These are phyloP conservation scores for Lagenorhynchus albirostris DNA, from an alignment of 2,113 vertebrate genomes.

Conservation along the genomic window DNA sequence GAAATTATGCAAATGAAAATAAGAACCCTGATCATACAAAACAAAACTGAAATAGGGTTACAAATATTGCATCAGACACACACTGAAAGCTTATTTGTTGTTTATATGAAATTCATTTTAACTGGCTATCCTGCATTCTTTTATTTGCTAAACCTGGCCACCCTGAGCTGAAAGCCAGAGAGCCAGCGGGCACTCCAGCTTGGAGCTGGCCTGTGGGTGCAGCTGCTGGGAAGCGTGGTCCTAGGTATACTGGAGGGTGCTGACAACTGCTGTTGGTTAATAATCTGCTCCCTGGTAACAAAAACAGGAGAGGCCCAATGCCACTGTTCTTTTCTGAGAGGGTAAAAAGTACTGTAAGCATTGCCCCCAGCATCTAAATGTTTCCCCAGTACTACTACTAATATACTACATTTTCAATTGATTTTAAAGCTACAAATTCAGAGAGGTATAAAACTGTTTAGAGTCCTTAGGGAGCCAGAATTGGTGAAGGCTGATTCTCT, in stretches of 20 bases:
- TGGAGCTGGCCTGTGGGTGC: background rate
- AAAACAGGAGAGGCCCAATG: background rate
- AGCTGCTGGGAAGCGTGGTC: background rate
- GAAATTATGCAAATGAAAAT: constrained; percentile 27
- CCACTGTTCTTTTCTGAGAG: background rate
- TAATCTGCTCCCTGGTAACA: background rate
- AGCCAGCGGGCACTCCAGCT: background rate
- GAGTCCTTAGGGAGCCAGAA: background rate
- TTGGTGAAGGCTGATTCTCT: constrained; percentile 17
- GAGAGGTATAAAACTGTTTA: constrained; percentile 35
- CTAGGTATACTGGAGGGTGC: background rate
- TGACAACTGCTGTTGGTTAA: background rate
- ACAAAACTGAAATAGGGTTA: background rate
- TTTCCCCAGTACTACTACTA: background rate
- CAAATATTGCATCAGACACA: background rate
- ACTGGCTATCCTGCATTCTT: background rate
- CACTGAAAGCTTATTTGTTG: background rate
- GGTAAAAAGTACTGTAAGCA: background rate
- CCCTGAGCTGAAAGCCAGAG: background rate
- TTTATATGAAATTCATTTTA: background rate
- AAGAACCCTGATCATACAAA: background rate
- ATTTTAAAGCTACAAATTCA: constrained; percentile 44
- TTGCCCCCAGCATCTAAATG: background rate
- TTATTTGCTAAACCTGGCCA: background rate
- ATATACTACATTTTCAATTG: background rate